These are phyloP conservation scores for Drosophila pandora DNA, from an alignment of 1,140 invertebrate species.

Conservation along the genomic window DNA sequence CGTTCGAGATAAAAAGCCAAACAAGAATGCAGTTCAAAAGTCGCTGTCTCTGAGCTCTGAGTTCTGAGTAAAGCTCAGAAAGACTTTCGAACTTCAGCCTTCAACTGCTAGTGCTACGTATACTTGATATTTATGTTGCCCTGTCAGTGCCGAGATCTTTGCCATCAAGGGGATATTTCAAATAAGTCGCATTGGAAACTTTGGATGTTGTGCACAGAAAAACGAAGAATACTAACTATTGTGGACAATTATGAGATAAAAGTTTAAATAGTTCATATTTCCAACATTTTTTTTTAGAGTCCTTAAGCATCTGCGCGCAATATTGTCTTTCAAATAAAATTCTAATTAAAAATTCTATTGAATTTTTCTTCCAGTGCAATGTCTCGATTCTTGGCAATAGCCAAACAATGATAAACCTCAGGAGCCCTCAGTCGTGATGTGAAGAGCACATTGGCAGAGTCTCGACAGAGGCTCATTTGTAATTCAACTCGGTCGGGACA, in stretches of 20 bases:
- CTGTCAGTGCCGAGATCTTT: slow-evolving; percentile 38
- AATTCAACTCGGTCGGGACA: slow-evolving; percentile 68
- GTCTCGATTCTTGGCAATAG: slow-evolving; percentile 19
- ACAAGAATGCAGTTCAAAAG: slow-evolving; percentile 27
- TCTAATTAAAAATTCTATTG: background rate
- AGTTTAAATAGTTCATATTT: too few relatives aligned
- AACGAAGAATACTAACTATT: background rate
- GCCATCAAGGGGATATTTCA: slow-evolving; percentile 19
- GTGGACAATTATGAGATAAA: background rate
- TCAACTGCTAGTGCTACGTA: slow-evolving; percentile 19
- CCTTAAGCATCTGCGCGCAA: too few relatives aligned
- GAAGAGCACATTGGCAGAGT: slow-evolving; percentile 42
- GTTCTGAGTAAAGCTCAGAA: slow-evolving; percentile 3
- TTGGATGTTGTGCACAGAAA: background rate
- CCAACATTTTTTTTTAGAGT: too few relatives aligned
- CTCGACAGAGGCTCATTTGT: slow-evolving; percentile 66
- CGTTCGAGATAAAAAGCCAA: slow-evolving; percentile 34
- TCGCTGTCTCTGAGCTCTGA: background rate
- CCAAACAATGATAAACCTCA: slow-evolving; percentile 76
- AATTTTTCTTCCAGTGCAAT: slow-evolving; percentile 2
- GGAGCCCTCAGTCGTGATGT: slow-evolving; percentile 53
- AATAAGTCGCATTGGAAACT: slow-evolving; percentile 3
- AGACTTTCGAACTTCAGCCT: slow-evolving; percentile 34
- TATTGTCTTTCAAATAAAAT: background rate
- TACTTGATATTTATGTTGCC: slow-evolving; percentile 43